Base-by-base conservation (phyloP, 2,888 invertebrate species). In the Diaprepes abbreviatus region DNA sequence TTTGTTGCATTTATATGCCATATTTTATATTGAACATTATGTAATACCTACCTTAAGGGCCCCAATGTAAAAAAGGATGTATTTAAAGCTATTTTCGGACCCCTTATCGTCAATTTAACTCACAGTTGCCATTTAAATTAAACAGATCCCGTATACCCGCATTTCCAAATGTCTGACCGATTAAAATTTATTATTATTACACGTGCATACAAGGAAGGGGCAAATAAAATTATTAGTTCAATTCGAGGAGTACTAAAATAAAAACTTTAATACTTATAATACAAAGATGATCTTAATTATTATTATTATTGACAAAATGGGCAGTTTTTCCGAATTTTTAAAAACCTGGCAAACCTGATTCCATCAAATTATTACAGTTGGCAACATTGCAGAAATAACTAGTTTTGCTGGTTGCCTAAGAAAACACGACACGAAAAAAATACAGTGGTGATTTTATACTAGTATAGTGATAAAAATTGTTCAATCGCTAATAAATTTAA, bases 21-120 rank as follows among this genome's bases (percentile, higher is more conserved):
- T n/a, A 2, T 43, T 43, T 43, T 19, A 19, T 19, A 10, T 21
- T 43, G 10, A 19, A 43, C n/a, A 1, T 43, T 43, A 43, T 19
- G 43, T n/a, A 19, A 43, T n/a, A 9, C 10, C 7, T 19, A 17
- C 3, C n/a, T 43, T n/a, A 10, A 48, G n/a, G 24, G 45, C 6
- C 28, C n/a, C 48, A 5, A 12, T 10, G 2, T 50, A 50, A 24
- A 50, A 50, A 50, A 50, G 48, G 48, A 50, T 50, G 48, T 50
- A 50, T 50, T 50, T 50, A 48, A 24, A 24, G 5, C 21, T 14
- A 50, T 28, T 50, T 14, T 38, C 0, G 24, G 24, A 12, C 48
- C 48, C 48, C 28, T 50, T 28, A 2, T 50, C 21, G 12, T 24
- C 12, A 19, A 28, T 24, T n/a, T 28, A n/a, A 6, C 14, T 28